A percentile compares a stretch with the other conserved stretches of the same genome.
phyloP scores from a whole-genome alignment of 2,113 vertebrate species.

The Platysteira castanea region DNA sequence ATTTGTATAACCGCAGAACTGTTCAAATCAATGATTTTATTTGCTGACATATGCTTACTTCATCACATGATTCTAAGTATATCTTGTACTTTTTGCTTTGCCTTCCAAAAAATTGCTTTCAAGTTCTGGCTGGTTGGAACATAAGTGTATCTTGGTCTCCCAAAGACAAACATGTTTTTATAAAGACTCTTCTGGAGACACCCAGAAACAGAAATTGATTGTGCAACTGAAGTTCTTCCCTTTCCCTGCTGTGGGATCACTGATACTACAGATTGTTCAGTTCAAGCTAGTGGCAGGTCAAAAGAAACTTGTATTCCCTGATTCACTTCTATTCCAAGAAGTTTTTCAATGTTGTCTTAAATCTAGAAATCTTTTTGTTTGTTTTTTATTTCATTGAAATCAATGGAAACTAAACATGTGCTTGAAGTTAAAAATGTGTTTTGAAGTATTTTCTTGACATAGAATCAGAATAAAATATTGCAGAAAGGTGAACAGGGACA shows the following conservation, averaged over 20 bases:
- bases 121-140: neutral
- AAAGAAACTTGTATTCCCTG: neutral
- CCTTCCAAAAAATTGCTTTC: neutral
- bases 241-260: neutral
- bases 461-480: neutral
- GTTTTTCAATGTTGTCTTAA: neutral
- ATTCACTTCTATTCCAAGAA: neutral
- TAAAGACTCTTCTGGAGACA: neutral
- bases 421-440: neutral
- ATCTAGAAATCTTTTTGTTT: neutral
- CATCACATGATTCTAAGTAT: neutral
- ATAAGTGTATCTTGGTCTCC: neutral
- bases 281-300: neutral
- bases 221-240: neutral
- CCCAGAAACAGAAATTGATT: neutral
- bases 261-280: neutral
- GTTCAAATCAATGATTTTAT: neutral
- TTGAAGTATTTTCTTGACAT: neutral
- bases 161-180: neutral
- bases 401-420: neutral
- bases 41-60: neutral
- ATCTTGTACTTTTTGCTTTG: neutral
- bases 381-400: neutral
- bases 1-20: neutral
- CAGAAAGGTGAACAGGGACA: neutral